These are phyloP conservation scores for Peromyscus californicus DNA, from an alignment of 2,113 vertebrate species.

Conservation along the genomic window DNA sequence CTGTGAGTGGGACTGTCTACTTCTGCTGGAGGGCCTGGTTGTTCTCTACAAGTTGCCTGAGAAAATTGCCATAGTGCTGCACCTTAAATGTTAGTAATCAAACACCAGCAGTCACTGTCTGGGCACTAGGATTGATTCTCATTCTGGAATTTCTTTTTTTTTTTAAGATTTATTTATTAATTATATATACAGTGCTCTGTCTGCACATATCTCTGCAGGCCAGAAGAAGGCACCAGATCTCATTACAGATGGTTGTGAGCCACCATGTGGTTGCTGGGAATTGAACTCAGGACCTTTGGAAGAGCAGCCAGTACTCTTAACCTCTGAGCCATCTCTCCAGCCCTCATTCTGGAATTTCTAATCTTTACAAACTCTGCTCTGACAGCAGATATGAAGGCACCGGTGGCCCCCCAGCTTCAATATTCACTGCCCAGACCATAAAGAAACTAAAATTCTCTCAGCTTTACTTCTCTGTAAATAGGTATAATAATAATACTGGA, in stretches of 20 bases:
- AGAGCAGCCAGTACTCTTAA: no score
- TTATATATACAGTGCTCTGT: no score
- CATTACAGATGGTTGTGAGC: no score
- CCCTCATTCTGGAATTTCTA: constrained; percentile 57
- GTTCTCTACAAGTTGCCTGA: not conserved
- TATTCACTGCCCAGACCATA: not conserved
- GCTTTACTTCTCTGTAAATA: not conserved
- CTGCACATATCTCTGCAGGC: no score
- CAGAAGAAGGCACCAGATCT: no score
- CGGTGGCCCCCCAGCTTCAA: not conserved
- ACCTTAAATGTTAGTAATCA: constrained; percentile 61
- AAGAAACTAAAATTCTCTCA: constrained; percentile 1
- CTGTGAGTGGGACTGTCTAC: not conserved
- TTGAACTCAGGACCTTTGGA: no score
- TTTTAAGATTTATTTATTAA: not conserved
- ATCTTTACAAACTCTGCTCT: constrained; percentile 47
- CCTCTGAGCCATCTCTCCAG: no score
- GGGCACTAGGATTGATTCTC: constrained; percentile 48
- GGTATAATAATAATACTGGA: not conserved
- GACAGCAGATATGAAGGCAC: not conserved
- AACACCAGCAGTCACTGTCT: constrained; percentile 49
- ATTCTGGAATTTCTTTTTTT: constrained; percentile 46
- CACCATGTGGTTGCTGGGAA: no score
- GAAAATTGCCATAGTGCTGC: not conserved
- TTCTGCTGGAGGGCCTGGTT: not conserved